Conservation (phyloP, 2,797 vertebrate species). For the Schizopygopsis malacanthus region DNA sequence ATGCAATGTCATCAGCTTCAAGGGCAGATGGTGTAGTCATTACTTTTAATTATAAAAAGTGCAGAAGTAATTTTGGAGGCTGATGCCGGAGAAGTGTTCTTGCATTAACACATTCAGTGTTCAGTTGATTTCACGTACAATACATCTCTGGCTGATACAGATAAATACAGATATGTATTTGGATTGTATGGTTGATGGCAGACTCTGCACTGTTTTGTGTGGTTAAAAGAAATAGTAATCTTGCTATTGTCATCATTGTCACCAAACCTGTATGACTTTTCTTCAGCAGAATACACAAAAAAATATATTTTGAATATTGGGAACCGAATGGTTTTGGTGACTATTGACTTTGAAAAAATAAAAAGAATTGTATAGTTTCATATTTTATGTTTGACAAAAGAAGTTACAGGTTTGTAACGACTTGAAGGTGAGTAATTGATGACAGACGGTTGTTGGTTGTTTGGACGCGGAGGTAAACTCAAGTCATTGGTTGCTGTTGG, state of each 20-base stretch:
- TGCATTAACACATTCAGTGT: constrained; percentile 19
- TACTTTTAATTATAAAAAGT: constrained; percentile 58
- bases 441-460: not conserved
- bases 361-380: not conserved
- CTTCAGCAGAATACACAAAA: not conserved
- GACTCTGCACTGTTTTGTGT: not conserved
- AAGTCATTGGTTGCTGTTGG: not conserved
- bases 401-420: not conserved
- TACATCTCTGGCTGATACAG: not conserved
- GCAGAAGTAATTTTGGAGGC: constrained; percentile 47
- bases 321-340: not conserved
- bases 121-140: not conserved
- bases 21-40: constrained; percentile 57
- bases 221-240: not conserved
- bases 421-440: not conserved
- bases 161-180: not conserved
- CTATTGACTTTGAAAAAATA: not conserved
- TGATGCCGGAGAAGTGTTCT: constrained; percentile 38
- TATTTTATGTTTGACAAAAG: not conserved
- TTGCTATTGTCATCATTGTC: not conserved
- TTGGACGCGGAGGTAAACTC: not conserved
- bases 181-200: not conserved
- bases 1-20: constrained; percentile 57
- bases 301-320: not conserved
- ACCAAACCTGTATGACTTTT: not conserved